phyloP scores from a whole-genome alignment of 2,888 invertebrate species.

The Ectemnius cavifrons region DNA sequence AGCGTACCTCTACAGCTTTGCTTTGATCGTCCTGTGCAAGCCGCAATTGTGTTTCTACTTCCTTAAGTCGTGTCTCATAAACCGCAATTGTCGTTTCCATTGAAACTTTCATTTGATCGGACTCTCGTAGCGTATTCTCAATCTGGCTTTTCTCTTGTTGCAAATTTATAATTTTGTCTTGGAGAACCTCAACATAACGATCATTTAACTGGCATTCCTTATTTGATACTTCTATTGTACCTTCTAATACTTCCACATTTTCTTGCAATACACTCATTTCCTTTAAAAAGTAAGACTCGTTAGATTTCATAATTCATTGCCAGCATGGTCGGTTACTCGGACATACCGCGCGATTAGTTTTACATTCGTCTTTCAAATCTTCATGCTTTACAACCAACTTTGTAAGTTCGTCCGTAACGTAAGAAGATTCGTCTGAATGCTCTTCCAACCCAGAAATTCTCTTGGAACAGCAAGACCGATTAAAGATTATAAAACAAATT shows the following conservation, averaged over 20 bases:
- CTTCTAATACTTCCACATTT: slow-evolving; percentile 9
- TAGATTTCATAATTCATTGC: too few relatives aligned
- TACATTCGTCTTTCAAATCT: too few relatives aligned
- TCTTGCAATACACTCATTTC: slow-evolving; percentile 14
- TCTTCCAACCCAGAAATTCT: too few relatives aligned
- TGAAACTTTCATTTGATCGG: slow-evolving; percentile 1
- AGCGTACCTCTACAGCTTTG: slow-evolving; percentile 26
- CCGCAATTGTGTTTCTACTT: slow-evolving; percentile 21
- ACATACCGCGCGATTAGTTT: background rate
- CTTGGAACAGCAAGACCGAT: too few relatives aligned
- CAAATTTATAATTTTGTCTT: slow-evolving; percentile 22
- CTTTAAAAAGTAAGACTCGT: too few relatives aligned
- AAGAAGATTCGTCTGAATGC: too few relatives aligned
- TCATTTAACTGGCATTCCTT: slow-evolving; percentile 27
- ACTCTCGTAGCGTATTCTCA: slow-evolving; percentile 24
- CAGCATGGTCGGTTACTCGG: too few relatives aligned
- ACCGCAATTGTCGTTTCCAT: slow-evolving; percentile 18
- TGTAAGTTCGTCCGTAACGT: too few relatives aligned
- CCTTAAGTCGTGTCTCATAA: slow-evolving; percentile 27
- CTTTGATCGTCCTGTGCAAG: slow-evolving; percentile 7
- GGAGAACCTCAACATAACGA: slow-evolving; percentile 20
- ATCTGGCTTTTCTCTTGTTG: slow-evolving; percentile 31
- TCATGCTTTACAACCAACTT: too few relatives aligned
- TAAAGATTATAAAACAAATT: too few relatives aligned
- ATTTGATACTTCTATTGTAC: too few relatives aligned